Conservation (phyloP, 2,888 invertebrate genomes). For the Atherix ibis region DNA sequence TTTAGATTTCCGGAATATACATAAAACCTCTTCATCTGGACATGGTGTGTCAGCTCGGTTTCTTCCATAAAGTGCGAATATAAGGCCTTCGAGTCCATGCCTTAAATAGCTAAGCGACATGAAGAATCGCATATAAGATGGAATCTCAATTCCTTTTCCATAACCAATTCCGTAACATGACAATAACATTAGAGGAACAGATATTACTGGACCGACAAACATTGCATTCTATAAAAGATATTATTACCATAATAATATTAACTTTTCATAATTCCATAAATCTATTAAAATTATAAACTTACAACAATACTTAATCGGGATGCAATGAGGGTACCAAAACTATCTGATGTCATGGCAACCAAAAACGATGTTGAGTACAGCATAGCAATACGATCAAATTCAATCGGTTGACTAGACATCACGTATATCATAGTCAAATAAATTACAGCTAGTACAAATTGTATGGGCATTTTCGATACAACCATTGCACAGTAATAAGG, state of each 20-base stretch:
- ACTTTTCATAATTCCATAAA: neutral
- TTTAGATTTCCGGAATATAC: slow-evolving; percentile 57
- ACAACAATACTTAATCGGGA: slow-evolving; percentile 54
- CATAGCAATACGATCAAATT: slow-evolving; percentile 46
- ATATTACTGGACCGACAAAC: slow-evolving; percentile 74
- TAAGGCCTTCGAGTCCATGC: slow-evolving; percentile 65
- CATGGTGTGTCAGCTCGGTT: slow-evolving; percentile 60
- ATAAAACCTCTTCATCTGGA: slow-evolving; percentile 51
- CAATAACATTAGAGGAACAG: slow-evolving; percentile 76
- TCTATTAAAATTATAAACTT: neutral
- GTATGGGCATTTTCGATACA: slow-evolving; percentile 53
- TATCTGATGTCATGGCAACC: slow-evolving; percentile 61
- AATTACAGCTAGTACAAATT: slow-evolving; percentile 48
- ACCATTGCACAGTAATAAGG: slow-evolving; percentile 64
- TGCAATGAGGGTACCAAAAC: slow-evolving; percentile 58
- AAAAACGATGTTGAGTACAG: slow-evolving; percentile 54
- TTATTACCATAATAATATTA: neutral
- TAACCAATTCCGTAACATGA: slow-evolving; percentile 79
- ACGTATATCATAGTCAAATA: slow-evolving; percentile 57
- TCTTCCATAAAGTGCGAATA: slow-evolving; percentile 64
- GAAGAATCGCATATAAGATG: slow-evolving; percentile 56
- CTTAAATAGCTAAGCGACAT: slow-evolving; percentile 73
- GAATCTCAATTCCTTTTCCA: slow-evolving; percentile 48
- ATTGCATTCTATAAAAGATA: slow-evolving; percentile 56
- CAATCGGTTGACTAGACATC: slow-evolving; percentile 62